A percentile compares a stretch with the other conserved stretches of the same genome.
These are phyloP conservation scores for Drosophila kambysellisi DNA, from an alignment of 2,888 invertebrate genomes.

Conservation along the genomic window DNA sequence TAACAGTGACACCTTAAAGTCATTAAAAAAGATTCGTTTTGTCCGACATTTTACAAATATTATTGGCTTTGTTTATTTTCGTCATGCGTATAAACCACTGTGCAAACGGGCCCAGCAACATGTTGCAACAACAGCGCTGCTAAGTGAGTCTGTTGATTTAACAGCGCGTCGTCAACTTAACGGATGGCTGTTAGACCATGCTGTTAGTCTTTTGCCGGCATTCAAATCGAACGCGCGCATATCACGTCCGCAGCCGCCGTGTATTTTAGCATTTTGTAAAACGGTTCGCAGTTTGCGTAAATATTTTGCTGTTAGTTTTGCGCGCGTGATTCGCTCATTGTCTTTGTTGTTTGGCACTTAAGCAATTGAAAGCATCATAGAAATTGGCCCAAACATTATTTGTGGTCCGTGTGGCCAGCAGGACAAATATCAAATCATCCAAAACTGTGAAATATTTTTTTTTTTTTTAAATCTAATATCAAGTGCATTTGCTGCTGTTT, in stretches of 20 bases:
- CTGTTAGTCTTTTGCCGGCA: slow-evolving; percentile 62
- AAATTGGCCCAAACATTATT: slow-evolving; percentile 20
- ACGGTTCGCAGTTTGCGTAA: slow-evolving; percentile 50
- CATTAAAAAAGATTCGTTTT: not conserved
- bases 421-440: slow-evolving; percentile 32
- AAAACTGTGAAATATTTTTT: slow-evolving; percentile 16
- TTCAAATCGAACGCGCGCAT: slow-evolving; percentile 52
- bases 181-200: slow-evolving; percentile 36
- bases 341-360: slow-evolving; percentile 4
- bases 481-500: slow-evolving; percentile 46
- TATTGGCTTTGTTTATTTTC: not conserved
- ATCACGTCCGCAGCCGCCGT: slow-evolving; percentile 42
- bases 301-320: slow-evolving; percentile 36
- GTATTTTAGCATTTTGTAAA: slow-evolving; percentile 28
- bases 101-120: slow-evolving; percentile 46
- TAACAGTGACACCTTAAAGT: not conserved
- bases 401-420: slow-evolving; percentile 35
- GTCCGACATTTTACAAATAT: not conserved
- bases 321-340: slow-evolving; percentile 49
- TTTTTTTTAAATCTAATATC: slow-evolving; percentile 25
- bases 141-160: slow-evolving; percentile 33
- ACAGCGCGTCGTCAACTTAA: slow-evolving; percentile 40
- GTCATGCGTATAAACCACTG: slow-evolving; percentile 32
- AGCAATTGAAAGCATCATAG: slow-evolving; percentile 17
- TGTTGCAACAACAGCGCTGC: slow-evolving; percentile 60